These are phyloP conservation scores for Trachelus iudaicus DNA, from an alignment of 2,888 invertebrate genomes.

Conservation along the genomic window DNA sequence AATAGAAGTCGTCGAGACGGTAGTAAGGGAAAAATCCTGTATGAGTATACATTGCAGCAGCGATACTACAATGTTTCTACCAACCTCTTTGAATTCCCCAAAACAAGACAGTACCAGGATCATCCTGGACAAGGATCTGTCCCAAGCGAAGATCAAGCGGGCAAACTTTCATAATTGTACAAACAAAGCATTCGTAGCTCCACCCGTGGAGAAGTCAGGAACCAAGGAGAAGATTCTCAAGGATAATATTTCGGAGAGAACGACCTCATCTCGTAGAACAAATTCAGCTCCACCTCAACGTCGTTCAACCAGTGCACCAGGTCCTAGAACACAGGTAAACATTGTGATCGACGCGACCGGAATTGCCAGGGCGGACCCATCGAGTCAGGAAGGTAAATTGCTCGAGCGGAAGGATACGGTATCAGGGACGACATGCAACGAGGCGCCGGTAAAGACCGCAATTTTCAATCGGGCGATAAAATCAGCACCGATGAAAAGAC, in stretches of 20 bases:
- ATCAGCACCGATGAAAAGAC: constrained; percentile 53
- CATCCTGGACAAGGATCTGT: background rate
- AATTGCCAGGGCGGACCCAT: constrained; percentile 15
- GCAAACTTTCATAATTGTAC: constrained; percentile 51
- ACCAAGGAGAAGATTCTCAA: constrained; percentile 5
- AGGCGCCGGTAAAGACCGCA: constrained; percentile 24
- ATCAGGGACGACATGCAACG: constrained; percentile 12
- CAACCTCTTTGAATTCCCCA: background rate
- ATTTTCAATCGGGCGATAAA: constrained; percentile 43
- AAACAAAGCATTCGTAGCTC: constrained; percentile 52
- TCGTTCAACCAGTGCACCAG: constrained; percentile 26
- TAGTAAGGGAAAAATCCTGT: constrained; percentile 25
- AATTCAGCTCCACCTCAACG: constrained; percentile 55
- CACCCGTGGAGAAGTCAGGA: constrained; percentile 31
- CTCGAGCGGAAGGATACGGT: constrained; percentile 18
- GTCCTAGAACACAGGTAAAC: constrained; percentile 43
- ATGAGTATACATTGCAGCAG: constrained; percentile 34
- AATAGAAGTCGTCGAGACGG: background rate
- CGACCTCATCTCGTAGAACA: constrained; percentile 37
- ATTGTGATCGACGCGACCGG: constrained; percentile 50
- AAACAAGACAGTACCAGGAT: background rate
- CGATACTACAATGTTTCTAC: background rate
- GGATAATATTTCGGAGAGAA: constrained; percentile 10
- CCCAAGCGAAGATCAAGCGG: constrained; percentile 42
- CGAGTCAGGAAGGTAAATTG: constrained; percentile 15